phyloP scores from a whole-genome alignment of 2,113 vertebrate genomes.

The Syngnathus scovelli region DNA sequence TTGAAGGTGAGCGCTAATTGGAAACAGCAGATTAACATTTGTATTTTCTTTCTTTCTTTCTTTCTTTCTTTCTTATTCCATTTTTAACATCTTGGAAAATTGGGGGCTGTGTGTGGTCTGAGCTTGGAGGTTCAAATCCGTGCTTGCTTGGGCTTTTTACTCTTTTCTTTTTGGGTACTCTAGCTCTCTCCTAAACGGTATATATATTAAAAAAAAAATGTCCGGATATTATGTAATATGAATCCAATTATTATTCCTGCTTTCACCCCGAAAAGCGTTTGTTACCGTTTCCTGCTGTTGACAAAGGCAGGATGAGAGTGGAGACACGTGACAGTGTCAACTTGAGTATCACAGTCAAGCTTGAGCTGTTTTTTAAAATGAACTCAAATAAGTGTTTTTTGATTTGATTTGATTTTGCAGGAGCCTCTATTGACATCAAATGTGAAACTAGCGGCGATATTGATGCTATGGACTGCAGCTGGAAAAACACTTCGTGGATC shows the following conservation, averaged over 20 bases:
- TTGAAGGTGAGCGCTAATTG: conserved; percentile 50
- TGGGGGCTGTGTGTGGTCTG: no score
- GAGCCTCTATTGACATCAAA: conserved; percentile 69
- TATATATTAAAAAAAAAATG: not conserved
- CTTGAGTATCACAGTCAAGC: conserved; percentile 4
- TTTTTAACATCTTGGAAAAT: no score
- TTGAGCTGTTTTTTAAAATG: not conserved
- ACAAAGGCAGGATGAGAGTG: conserved; percentile 34
- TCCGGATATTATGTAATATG: not conserved
- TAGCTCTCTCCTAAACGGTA: not conserved
- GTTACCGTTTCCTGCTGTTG: not conserved
- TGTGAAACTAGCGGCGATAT: conserved; percentile 83
- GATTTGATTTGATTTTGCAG: conserved; percentile 33
- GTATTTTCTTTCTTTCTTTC: no score
- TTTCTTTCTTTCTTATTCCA: no score
- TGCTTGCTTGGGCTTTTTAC: not conserved
- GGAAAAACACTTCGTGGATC: conserved; percentile 68
- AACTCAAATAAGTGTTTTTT: not conserved
- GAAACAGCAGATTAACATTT: not conserved
- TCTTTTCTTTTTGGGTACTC: not conserved
- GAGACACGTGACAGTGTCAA: conserved; percentile 2
- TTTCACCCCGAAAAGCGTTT: conserved; percentile 1
- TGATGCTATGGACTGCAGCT: conserved; percentile 83
- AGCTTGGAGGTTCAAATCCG: not conserved
- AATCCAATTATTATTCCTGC: no score